phyloP scores from a whole-genome alignment of 2,113 vertebrate species.

The Ophiodon elongatus region DNA sequence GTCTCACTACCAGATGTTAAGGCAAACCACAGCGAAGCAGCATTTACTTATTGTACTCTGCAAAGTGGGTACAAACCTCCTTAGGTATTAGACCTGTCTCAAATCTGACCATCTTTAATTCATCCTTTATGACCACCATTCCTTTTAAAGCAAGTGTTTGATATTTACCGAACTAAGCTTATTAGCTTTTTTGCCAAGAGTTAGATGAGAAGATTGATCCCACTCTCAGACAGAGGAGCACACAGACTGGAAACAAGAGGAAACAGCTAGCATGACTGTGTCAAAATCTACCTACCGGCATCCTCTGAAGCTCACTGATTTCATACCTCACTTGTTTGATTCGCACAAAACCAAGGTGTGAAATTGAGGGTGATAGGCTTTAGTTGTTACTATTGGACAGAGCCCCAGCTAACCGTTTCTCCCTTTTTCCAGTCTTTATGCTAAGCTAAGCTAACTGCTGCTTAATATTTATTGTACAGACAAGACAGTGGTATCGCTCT shows the following conservation, averaged over 20 bases:
- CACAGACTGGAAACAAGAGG: constrained; percentile 3
- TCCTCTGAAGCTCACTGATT: background rate
- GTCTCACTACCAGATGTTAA: constrained; percentile 3
- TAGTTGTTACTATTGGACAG: background rate
- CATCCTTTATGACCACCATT: background rate
- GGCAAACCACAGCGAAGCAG: background rate
- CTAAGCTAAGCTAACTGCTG: background rate
- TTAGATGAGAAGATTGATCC: background rate
- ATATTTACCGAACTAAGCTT: background rate
- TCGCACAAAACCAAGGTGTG: background rate
- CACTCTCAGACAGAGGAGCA: background rate
- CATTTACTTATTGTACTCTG: background rate
- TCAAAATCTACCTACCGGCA: background rate
- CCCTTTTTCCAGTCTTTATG: background rate
- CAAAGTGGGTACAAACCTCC: constrained; percentile 3
- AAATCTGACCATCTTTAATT: background rate
- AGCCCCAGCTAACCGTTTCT: background rate
- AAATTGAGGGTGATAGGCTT: background rate
- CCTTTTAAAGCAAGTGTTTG: background rate
- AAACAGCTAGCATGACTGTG: background rate
- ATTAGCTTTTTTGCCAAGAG: background rate
- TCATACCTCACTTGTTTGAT: background rate
- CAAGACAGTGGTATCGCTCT: background rate
- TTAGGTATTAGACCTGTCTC: background rate
- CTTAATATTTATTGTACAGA: background rate